Conservation (phyloP, 2,888 invertebrate species). For the Ceramica pisi region DNA sequence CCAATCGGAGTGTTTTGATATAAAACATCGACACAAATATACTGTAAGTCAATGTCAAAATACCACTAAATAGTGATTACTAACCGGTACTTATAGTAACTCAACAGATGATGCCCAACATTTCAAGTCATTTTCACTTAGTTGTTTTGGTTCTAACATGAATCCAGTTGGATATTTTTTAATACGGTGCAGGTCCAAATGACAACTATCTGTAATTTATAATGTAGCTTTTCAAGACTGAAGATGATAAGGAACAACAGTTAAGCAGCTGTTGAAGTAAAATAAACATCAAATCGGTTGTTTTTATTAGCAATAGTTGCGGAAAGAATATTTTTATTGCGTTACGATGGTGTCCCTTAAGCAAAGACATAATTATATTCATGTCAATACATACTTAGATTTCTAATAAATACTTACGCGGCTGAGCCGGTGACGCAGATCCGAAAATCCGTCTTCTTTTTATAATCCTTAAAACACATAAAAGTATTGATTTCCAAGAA, state of each 20-base stretch:
- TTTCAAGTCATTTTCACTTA: too few relatives aligned
- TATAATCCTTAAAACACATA: slow-evolving; percentile 37
- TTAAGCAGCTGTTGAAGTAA: slow-evolving; percentile 2
- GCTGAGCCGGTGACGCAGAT: slow-evolving; percentile 17
- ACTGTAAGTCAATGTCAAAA: not conserved
- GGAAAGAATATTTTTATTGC: too few relatives aligned
- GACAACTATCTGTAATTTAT: too few relatives aligned
- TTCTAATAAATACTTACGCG: slow-evolving; percentile 41
- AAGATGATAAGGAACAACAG: not conserved
- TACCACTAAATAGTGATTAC: not conserved
- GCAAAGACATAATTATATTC: not conserved
- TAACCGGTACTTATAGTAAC: not conserved
- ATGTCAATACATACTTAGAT: not conserved
- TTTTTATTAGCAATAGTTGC: not conserved
- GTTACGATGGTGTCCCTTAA: not conserved
- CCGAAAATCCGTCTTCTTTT: slow-evolving; percentile 11
- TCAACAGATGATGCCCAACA: not conserved
- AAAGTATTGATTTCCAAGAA: slow-evolving; percentile 17
- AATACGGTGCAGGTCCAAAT: too few relatives aligned
- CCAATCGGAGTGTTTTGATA: not conserved
- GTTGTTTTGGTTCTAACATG: slow-evolving; percentile 11
- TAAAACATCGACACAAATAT: not conserved
- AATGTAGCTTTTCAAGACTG: not conserved
- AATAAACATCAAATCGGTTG: not conserved
- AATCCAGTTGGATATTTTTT: slow-evolving; percentile 2